A percentile compares a stretch with the other conserved stretches of the same genome.
Conservation (phyloP, 2,888 invertebrate species). For the Tribolium freemani region DNA sequence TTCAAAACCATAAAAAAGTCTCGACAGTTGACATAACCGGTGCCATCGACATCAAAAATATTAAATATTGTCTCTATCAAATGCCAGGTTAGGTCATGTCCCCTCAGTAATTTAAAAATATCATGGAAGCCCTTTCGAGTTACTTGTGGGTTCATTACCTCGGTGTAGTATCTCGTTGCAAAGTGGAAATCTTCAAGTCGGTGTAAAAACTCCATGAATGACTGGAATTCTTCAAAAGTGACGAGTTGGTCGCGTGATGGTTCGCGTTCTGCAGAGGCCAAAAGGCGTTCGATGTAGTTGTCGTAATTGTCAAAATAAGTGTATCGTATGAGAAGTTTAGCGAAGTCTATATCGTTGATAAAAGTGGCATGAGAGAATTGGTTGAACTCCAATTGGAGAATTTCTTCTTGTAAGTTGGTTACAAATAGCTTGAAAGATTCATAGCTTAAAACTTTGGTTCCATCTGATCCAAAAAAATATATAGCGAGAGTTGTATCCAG, state of each 20-base stretch:
- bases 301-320: slow-evolving; percentile 87
- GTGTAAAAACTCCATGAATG: slow-evolving; percentile 94
- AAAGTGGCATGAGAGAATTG: slow-evolving; percentile 90
- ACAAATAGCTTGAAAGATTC: slow-evolving; percentile 93
- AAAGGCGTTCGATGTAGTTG: slow-evolving; percentile 85
- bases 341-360: slow-evolving; percentile 93
- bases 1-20: slow-evolving; percentile 98
- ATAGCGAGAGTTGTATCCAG: slow-evolving; percentile 89
- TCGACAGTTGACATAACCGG: slow-evolving; percentile 91
- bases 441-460: slow-evolving; percentile 84
- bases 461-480: slow-evolving; percentile 93
- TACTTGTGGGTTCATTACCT: slow-evolving; percentile 90
- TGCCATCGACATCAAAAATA: slow-evolving; percentile 95
- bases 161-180: slow-evolving; percentile 95
- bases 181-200: slow-evolving; percentile 95
- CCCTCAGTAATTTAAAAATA: slow-evolving; percentile 92
- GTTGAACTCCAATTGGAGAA: slow-evolving; percentile 91
- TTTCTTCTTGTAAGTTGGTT: slow-evolving; percentile 94
- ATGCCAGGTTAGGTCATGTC: slow-evolving; percentile 82
- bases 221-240: slow-evolving; percentile 89
- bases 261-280: slow-evolving; percentile 62
- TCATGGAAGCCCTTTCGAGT: slow-evolving; percentile 93
- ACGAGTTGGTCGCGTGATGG: slow-evolving; percentile 72
- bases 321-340: slow-evolving; percentile 89
- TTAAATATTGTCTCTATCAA: slow-evolving; percentile 92